Percentiles rank a stretch among this genome's conserved stretches.
These are phyloP conservation scores for Dicyema japonicum DNA, from an alignment of 1,140 invertebrate genomes.

Conservation along the genomic window DNA sequence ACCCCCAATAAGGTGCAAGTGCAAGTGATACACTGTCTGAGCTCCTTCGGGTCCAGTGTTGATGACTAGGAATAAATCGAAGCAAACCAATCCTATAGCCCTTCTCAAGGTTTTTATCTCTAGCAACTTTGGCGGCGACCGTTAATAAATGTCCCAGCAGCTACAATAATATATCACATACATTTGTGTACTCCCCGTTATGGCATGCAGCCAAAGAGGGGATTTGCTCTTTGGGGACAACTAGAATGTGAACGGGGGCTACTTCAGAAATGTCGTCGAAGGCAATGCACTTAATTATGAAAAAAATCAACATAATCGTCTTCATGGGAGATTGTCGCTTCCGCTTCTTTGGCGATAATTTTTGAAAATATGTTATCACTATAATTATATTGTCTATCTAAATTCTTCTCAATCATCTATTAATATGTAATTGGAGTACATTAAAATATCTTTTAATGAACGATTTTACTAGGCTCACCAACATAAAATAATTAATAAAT, in stretches of 20 bases:
- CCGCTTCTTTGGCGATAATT: constrained; percentile 66
- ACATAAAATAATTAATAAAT: no score
- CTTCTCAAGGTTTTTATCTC: constrained; percentile 11
- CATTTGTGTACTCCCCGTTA: constrained; percentile 37
- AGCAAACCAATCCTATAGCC: constrained; percentile 20
- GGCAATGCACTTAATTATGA: no score
- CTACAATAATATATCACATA: no score
- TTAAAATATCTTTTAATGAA: no score
- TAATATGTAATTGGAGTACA: no score
- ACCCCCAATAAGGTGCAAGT: constrained; percentile 31
- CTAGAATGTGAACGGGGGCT: constrained; percentile 71
- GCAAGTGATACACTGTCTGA: constrained; percentile 19
- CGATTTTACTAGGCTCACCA: no score
- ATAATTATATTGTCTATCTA: no score
- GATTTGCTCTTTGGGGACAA: constrained; percentile 68
- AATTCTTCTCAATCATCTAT: no score
- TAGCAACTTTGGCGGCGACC: constrained; percentile 15
- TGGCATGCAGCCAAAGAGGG: no score
- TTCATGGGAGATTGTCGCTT: constrained; percentile 66
- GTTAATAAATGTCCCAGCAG: constrained; percentile 20
- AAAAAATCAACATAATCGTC: constrained; percentile 43
- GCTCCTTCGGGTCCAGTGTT: constrained; percentile 17
- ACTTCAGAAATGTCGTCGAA: constrained; percentile 54
- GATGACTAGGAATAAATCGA: no score
- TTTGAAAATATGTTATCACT: constrained; percentile 77